Conservation (phyloP, 1,140 invertebrate genomes). For the Zaprionus gabonicus region DNA sequence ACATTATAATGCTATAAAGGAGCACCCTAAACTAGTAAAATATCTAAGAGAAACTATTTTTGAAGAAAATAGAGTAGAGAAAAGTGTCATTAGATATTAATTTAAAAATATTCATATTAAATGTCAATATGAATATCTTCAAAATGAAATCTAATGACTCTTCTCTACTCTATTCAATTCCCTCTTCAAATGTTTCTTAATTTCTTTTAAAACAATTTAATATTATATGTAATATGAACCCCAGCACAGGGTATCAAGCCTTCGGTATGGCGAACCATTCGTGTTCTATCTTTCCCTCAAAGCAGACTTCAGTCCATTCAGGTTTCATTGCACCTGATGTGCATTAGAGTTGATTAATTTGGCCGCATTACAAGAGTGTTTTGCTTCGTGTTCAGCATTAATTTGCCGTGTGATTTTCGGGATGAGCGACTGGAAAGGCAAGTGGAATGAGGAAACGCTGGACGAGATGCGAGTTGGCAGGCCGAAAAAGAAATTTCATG, state of each 20-base stretch:
- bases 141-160: too few species aligned
- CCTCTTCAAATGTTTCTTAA: too few species aligned
- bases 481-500: constrained; percentile 58
- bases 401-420: constrained; percentile 68
- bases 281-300: neutral
- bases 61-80: too few species aligned
- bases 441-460: constrained; percentile 48
- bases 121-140: too few species aligned
- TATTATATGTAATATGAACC: too few species aligned
- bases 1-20: too few species aligned
- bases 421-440: constrained; percentile 38
- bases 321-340: constrained; percentile 42
- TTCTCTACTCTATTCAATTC: too few species aligned
- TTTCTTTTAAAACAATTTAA: too few species aligned
- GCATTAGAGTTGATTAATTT: constrained; percentile 69
- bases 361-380: constrained; percentile 63
- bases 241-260: neutral
- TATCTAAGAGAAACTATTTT: too few species aligned
- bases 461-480: constrained; percentile 55
- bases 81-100: too few species aligned
- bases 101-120: too few species aligned
- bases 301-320: constrained; percentile 33
- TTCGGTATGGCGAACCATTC: neutral
- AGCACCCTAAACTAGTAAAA: too few species aligned
- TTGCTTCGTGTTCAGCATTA: constrained; percentile 75